Conservation (phyloP, 2,888 invertebrate species). For the Tinea pellionella region DNA sequence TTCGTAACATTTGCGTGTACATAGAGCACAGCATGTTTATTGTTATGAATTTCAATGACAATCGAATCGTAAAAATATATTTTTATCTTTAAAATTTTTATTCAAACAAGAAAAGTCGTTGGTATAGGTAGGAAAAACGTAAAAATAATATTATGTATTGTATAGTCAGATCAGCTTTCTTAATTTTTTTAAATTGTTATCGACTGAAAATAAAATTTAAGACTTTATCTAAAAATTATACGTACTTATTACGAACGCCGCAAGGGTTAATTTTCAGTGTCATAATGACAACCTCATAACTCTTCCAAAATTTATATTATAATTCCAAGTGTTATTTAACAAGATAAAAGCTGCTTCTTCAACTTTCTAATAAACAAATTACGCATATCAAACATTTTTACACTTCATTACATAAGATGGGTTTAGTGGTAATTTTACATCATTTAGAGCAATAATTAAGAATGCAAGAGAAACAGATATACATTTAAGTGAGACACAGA, state of each 20-base stretch:
- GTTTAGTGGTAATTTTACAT: neutral
- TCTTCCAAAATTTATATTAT: no score
- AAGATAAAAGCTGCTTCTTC: neutral
- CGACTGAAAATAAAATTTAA: no score
- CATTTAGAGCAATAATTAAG: neutral
- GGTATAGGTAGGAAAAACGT: no score
- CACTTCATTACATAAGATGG: neutral
- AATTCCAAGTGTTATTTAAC: neutral
- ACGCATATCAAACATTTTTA: neutral
- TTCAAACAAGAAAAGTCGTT: no score
- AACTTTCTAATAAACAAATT: neutral
- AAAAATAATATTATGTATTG: no score
- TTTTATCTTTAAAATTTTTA: neutral
- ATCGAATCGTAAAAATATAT: neutral
- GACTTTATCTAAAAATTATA: no score
- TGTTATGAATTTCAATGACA: neutral
- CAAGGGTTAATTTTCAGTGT: no score
- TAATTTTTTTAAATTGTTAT: no score
- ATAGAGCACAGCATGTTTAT: neutral
- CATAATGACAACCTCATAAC: no score
- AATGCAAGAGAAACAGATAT: neutral
- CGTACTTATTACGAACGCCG: no score
- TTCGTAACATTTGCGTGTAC: neutral
- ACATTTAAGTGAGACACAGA: neutral
- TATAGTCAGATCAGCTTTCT: no score